Conservation (phyloP, 1,140 invertebrate genomes). For the Andrena cerasifolii region DNA sequence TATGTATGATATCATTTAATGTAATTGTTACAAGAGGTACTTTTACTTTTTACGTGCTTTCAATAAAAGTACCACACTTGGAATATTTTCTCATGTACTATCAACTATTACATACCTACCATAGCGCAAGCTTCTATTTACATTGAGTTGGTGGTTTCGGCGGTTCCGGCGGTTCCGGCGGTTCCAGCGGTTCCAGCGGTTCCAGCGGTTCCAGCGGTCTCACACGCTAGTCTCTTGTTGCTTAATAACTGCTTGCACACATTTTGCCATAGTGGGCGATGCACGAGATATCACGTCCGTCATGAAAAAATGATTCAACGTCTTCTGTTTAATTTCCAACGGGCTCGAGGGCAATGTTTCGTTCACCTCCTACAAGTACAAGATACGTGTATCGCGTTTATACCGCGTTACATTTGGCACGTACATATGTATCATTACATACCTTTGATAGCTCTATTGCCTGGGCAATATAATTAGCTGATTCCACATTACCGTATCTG, state of each 20-base stretch:
- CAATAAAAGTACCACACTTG: background rate
- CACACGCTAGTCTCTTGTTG: slow-evolving; percentile 85
- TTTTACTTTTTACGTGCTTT: slow-evolving; percentile 1
- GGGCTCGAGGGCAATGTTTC: slow-evolving; percentile 84
- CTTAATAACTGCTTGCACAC: slow-evolving; percentile 94
- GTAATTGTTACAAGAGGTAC: background rate
- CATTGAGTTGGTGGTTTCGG: too few relatives aligned
- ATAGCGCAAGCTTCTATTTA: slow-evolving; percentile 39
- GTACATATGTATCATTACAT: slow-evolving; percentile 50
- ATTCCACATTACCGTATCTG: slow-evolving; percentile 91
- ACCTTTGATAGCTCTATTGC: slow-evolving; percentile 87
- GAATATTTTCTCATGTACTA: slow-evolving; percentile 18
- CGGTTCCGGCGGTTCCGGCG: background rate
- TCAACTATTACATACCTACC: slow-evolving; percentile 1
- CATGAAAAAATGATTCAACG: slow-evolving; percentile 98
- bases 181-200: slow-evolving; percentile 58
- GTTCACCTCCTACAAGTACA: slow-evolving; percentile 82
- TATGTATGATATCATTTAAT: slow-evolving; percentile 19
- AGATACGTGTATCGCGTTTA: slow-evolving; percentile 6
- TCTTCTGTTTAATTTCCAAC: slow-evolving; percentile 90
- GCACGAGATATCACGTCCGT: slow-evolving; percentile 97
- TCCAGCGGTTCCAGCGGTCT: slow-evolving; percentile 9
- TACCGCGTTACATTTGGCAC: too few relatives aligned
- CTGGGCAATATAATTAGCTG: slow-evolving; percentile 92
- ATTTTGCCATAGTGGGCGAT: slow-evolving; percentile 99